Base-by-base conservation (phyloP, 2,113 vertebrate genomes). In the Sturnus vulgaris region DNA sequence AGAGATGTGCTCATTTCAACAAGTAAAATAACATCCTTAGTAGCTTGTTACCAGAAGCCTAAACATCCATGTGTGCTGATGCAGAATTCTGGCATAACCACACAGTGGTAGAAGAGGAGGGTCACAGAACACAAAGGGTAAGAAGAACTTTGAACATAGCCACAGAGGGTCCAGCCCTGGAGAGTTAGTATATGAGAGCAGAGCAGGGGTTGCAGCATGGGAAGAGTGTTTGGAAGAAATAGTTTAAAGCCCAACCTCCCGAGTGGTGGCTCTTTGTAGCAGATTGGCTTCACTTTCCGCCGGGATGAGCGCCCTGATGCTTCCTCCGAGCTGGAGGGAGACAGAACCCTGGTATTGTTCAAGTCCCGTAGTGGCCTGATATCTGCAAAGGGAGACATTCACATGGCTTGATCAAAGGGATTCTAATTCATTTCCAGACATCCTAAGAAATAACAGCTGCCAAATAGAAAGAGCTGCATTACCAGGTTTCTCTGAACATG, bases 221-320 rank as follows among this genome's bases (percentile, higher is more conserved):
- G 16, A 71, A 63, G 7, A 60, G 39, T 12, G 18, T 70, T 4
- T 6, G 40, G 7, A 73, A 70, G 40, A 11, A 71, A 75, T 8
- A 63, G 20, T 68, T 90, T 64, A 84, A 95, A 89, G 52, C 50
- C 92, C 63, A 63, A 97, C 97, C 92, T 94, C 2, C 49, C 73
- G 18, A 98, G 10, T 28, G 24, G n/a, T 21, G 97, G 97, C 64
- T 97, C 97, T 66, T 79, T 37, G 24, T 98, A 98, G 92, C 76
- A 94, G 65, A 42, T 5, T 57, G 94, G 81, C 11, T 69, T 78
- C 49, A 4, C 77, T 27, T 65, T 96, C 68, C 66, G 83, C 39
- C 80, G 90, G 15, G 30, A 66, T 24, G 47, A 23, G 44, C 15
- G 22, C 18, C 3, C 15, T 50, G 60, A 35, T 13, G 1, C 27